phyloP scores from a whole-genome alignment of 2,888 invertebrate genomes.

The Drosophila anomalata region DNA sequence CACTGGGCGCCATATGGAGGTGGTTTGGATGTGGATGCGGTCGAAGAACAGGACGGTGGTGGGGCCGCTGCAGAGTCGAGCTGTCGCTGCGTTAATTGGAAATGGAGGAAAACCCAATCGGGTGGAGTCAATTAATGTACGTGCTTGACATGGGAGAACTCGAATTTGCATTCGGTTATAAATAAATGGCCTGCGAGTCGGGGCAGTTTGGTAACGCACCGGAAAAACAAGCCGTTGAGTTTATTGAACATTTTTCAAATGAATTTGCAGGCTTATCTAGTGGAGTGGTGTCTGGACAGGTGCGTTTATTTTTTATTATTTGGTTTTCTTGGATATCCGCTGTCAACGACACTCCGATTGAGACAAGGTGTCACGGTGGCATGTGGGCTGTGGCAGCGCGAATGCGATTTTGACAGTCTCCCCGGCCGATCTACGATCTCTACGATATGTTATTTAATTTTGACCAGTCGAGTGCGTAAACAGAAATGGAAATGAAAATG shows the following conservation, averaged over 20 bases:
- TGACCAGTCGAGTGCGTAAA: slow-evolving; percentile 39
- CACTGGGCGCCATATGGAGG: slow-evolving; percentile 85
- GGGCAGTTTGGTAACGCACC: slow-evolving; percentile 59
- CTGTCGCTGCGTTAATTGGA: slow-evolving; percentile 82
- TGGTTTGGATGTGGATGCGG: slow-evolving; percentile 9
- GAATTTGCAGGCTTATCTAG: slow-evolving; percentile 21
- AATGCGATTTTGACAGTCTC: slow-evolving; percentile 22
- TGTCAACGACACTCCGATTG: slow-evolving; percentile 63
- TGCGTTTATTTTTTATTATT: slow-evolving; percentile 2
- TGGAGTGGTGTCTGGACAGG: slow-evolving; percentile 26
- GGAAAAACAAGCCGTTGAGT: slow-evolving; percentile 75
- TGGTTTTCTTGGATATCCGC: slow-evolving; percentile 41
- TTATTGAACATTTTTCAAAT: slow-evolving; percentile 68
- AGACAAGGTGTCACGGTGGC: slow-evolving; percentile 13
- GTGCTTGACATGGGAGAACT: slow-evolving; percentile 62
- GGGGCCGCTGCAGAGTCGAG: slow-evolving; percentile 79
- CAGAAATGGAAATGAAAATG: slow-evolving; percentile 21
- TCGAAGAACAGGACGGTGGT: background rate
- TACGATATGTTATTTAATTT: slow-evolving; percentile 57
- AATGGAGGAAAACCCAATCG: slow-evolving; percentile 65
- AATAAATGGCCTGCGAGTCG: slow-evolving; percentile 25
- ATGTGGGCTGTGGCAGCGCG: slow-evolving; percentile 34
- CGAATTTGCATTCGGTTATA: slow-evolving; percentile 60
- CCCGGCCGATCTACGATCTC: slow-evolving; percentile 28
- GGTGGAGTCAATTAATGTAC: slow-evolving; percentile 56